A percentile compares a stretch with the other conserved stretches of the same genome.
Conservation (phyloP, 2,888 invertebrate species). For the Schizaphis graminum region DNA sequence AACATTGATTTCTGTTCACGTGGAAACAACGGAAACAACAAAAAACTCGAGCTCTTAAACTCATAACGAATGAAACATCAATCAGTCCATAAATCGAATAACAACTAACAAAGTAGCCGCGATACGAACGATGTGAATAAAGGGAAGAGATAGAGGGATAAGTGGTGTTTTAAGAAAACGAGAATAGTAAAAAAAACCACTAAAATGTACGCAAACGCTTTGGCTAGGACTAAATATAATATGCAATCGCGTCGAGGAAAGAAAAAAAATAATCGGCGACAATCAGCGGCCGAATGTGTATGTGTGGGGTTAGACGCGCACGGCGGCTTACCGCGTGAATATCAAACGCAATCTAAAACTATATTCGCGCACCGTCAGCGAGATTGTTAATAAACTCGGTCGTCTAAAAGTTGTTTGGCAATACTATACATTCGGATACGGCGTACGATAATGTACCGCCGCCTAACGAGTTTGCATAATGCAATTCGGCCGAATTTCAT, state of each 20-base stretch:
- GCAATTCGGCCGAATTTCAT: conserved; percentile 1
- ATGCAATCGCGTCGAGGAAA: not conserved
- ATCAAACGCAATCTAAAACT: not conserved
- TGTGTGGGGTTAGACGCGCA: not conserved
- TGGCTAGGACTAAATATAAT: not conserved
- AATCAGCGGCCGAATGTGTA: not conserved
- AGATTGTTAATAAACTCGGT: conserved; percentile 3
- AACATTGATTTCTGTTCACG: not conserved
- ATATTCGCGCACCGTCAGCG: not conserved
- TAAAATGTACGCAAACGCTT: not conserved
- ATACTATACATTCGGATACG: conserved; percentile 16
- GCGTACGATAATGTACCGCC: not conserved
- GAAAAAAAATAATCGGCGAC: not conserved
- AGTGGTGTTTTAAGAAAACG: not conserved
- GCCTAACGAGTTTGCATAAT: conserved; percentile 15
- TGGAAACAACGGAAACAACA: not conserved
- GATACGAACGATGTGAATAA: not conserved
- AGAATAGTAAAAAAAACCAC: not conserved
- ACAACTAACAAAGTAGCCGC: not conserved
- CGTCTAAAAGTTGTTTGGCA: conserved; percentile 18
- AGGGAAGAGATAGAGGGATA: not conserved
- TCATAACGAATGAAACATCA: not conserved
- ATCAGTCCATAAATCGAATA: not conserved
- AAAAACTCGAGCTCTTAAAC: not conserved
- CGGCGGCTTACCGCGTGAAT: not conserved